Base-by-base conservation (phyloP, 2,797 vertebrate species). In the Pipistrellus pygmaeus region DNA sequence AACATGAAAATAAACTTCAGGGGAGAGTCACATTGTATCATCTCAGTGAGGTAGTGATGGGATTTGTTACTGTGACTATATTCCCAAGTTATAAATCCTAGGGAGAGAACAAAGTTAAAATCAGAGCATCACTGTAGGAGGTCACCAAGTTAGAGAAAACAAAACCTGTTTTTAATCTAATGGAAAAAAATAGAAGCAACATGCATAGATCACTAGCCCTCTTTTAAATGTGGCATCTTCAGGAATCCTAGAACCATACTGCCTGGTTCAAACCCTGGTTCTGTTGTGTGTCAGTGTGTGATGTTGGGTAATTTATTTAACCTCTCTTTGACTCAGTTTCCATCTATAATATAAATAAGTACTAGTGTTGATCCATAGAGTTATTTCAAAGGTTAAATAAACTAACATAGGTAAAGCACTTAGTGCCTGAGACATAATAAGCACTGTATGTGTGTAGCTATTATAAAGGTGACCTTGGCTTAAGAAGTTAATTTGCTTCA, bases 51-150 rank as follows among this genome's bases (percentile, higher is more conserved):
- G 8, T n/a, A 48, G 41, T 38, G 60, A 20, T 44, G 5, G 44
- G 14, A 75, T 85, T 82, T 92, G 27, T 88, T 60, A 72, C 30
- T 76, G 23, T 72, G 30, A 83, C 66, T 66, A 76, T 14, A 81
- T 88, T 41, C 15, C 20, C 44, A 90, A 75, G 78, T 46, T 85
- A 62, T 48, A 95, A 92, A 86, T 83, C 20, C 30, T 44, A 76
- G 53, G 17, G 88, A 94, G 25, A 69, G 17, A 72, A 60, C 38
- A 90, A 92, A 78, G 30, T 84, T 81, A n/a, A n/a, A 90, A 73
- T 82, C 89, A 72, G 60, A 94, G 27, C 38, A 6, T 77, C 5
- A 35, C 25, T 85, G 48, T n/a, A 73, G 21, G 20, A 75, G 27
- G n/a, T 78, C 51, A 35, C 8, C 35, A 92, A 81, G 17, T 77